phyloP scores from a whole-genome alignment of 2,113 vertebrate species.

The Paralichthys olivaceus region DNA sequence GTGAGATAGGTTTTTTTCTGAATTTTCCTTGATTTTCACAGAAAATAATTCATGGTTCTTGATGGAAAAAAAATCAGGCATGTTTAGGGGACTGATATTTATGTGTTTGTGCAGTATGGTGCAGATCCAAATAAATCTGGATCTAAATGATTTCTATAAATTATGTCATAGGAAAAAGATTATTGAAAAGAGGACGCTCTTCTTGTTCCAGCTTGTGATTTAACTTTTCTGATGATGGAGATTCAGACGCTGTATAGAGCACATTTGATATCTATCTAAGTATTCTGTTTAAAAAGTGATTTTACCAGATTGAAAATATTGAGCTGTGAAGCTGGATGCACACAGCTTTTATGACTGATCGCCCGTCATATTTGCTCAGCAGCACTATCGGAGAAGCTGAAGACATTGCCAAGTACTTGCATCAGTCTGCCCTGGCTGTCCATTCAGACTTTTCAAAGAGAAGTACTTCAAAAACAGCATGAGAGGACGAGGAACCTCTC shows the following conservation, averaged over 20 bases:
- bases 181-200: too few species aligned
- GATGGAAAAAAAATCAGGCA: background rate
- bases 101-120: background rate
- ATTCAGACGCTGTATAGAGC: background rate
- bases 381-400: conserved; percentile 44
- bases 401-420: conserved; percentile 72
- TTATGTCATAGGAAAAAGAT: too few species aligned
- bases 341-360: conserved; percentile 47
- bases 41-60: too few species aligned
- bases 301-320: conserved; percentile 33
- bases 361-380: conserved; percentile 52
- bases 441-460: conserved; percentile 69
- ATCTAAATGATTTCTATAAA: too few species aligned
- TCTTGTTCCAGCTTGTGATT: background rate
- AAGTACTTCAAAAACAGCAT: conserved; percentile 59
- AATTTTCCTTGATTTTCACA: too few species aligned
- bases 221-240: conserved; percentile 1
- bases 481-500: conserved; percentile 48
- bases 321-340: conserved; percentile 32
- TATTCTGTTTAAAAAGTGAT: conserved; percentile 25
- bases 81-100: background rate
- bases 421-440: conserved; percentile 70
- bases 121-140: too few species aligned
- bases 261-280: conserved; percentile 29
- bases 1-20: too few species aligned